Conservation (phyloP, 2,888 invertebrate species). For the Abscondita cerata region DNA sequence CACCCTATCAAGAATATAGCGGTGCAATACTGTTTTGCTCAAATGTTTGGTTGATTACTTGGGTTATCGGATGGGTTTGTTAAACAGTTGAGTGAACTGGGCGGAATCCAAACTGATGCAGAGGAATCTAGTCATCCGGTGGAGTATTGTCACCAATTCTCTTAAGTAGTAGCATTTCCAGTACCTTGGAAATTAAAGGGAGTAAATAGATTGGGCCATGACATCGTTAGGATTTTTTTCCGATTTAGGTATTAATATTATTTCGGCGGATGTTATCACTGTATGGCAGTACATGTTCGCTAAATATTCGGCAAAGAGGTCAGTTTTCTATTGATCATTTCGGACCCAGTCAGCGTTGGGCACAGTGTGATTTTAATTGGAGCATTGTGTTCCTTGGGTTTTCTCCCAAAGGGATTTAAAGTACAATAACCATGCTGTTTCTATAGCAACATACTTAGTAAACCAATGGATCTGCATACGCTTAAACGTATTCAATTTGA, state of each 20-base stretch:
- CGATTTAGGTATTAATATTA: constrained; percentile 5
- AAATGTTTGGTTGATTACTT: not conserved
- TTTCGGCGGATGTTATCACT: constrained; percentile 7
- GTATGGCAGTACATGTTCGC: not conserved
- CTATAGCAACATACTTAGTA: too few relatives aligned
- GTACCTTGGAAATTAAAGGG: constrained; percentile 5
- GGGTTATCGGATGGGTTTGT: constrained; percentile 2
- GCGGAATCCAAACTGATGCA: not conserved
- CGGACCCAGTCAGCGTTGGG: not conserved
- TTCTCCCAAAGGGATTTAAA: too few relatives aligned
- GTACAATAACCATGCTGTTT: too few relatives aligned
- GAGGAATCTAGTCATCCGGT: not conserved
- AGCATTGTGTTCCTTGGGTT: constrained; percentile 4
- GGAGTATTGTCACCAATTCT: not conserved
- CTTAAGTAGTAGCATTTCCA: not conserved
- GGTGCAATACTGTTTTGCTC: not conserved
- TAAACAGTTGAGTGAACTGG: not conserved
- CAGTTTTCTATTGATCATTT: not conserved
- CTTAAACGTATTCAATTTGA: too few relatives aligned
- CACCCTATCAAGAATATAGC: not conserved
- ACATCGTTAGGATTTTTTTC: constrained; percentile 1
- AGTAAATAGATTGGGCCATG: constrained; percentile 2
- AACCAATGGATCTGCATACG: too few relatives aligned
- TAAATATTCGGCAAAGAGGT: not conserved
- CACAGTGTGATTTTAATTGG: not conserved